Conservation (phyloP, 2,888 invertebrate species). For the Criorhina ranunculi region DNA sequence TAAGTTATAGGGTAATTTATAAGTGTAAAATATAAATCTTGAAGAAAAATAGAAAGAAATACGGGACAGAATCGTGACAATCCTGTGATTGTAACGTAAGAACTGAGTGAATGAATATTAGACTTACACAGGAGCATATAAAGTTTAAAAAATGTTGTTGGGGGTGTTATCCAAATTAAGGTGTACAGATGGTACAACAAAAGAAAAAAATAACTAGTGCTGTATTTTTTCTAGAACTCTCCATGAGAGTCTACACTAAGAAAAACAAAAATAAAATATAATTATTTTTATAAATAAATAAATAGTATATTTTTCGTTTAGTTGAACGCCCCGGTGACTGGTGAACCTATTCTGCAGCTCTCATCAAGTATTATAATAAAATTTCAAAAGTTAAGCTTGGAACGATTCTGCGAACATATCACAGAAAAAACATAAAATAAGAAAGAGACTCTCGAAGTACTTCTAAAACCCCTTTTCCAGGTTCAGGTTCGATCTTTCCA, state of each 20-base stretch:
- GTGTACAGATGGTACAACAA: neutral
- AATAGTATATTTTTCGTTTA: conserved; percentile 8
- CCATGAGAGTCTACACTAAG: conserved; percentile 64
- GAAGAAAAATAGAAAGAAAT: neutral
- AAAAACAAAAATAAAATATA: conserved; percentile 20
- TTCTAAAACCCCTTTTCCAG: no score
- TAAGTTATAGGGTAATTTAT: conserved; percentile 60
- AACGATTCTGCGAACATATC: no score
- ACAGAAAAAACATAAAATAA: no score
- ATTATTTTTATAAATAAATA: neutral
- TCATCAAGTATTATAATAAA: no score
- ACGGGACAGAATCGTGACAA: conserved; percentile 20
- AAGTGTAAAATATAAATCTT: conserved; percentile 25
- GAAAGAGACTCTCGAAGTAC: no score
- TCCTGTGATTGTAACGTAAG: conserved; percentile 50
- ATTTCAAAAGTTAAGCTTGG: no score
- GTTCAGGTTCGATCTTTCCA: no score
- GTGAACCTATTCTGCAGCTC: no score
- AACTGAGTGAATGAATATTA: conserved; percentile 58
- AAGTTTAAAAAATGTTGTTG: conserved; percentile 9
- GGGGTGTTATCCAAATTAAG: conserved; percentile 5
- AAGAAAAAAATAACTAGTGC: conserved; percentile 4
- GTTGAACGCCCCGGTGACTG: no score
- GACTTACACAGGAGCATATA: neutral
- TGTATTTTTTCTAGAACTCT: conserved; percentile 53